phyloP scores from a whole-genome alignment of 2,797 vertebrate species.

The Enteromius paludinosus region DNA sequence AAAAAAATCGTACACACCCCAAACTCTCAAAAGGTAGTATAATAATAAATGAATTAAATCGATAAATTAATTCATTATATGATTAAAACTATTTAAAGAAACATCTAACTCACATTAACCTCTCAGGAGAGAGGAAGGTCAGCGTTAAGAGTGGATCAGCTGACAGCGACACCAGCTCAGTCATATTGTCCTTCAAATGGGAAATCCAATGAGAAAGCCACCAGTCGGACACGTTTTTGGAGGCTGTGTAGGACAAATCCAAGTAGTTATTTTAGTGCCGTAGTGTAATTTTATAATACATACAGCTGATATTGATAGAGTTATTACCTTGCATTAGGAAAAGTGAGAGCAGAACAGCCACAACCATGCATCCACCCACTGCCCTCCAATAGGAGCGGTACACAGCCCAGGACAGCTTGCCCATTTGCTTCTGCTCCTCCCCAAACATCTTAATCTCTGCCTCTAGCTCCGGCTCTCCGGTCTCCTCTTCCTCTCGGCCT shows the following conservation, averaged over 20 bases:
- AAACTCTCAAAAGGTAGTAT: background rate
- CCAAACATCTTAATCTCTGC: conserved; percentile 62
- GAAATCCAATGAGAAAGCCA: conserved; percentile 97
- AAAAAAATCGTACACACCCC: too few species aligned
- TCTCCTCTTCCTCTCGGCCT: conserved; percentile 56
- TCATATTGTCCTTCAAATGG: conserved; percentile 75
- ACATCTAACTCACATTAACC: conserved; percentile 84
- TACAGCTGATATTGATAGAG: background rate
- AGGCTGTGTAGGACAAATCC: conserved; percentile 71
- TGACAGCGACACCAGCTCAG: conserved; percentile 55
- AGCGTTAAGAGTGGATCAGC: conserved; percentile 49
- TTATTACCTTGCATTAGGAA: conserved; percentile 93
- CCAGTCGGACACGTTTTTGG: conserved; percentile 93
- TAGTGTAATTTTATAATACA: background rate
- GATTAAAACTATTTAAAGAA: too few species aligned
- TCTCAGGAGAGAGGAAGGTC: conserved; percentile 79
- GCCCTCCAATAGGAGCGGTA: conserved; percentile 89
- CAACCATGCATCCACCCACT: conserved; percentile 79
- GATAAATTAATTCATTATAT: background rate
- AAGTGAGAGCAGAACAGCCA: conserved; percentile 82
- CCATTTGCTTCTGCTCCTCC: conserved; percentile 90
- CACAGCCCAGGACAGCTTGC: conserved; percentile 86
- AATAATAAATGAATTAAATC: background rate
- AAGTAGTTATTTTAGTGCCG: background rate
- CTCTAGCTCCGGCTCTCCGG: conserved; percentile 41